Evolutionary conservation across 2,888 invertebrate species (phyloP).

Genomic region (Druceiella hillmani): DNA sequence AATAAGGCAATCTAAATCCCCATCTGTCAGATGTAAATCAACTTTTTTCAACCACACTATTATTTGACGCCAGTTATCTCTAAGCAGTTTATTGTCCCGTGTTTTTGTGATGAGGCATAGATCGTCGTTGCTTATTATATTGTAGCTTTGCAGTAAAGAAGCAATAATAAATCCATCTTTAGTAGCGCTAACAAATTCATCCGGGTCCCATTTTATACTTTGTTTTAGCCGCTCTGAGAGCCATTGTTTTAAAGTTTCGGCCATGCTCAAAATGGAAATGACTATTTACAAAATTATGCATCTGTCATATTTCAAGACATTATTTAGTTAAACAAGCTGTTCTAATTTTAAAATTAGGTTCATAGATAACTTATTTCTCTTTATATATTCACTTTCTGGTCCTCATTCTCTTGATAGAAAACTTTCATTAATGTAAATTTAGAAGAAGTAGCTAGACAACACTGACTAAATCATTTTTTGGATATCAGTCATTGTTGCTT

Average conservation of each 20-base stretch:
- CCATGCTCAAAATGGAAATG: slow-evolving; percentile 39
- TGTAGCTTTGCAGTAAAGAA: slow-evolving; percentile 51
- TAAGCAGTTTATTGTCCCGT: slow-evolving; percentile 36
- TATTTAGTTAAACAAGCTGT: too few relatives aligned
- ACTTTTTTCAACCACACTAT: slow-evolving; percentile 48
- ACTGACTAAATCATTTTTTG: too few relatives aligned
- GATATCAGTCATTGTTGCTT: too few relatives aligned
- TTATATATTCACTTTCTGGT: too few relatives aligned
- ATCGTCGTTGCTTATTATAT: slow-evolving; percentile 53
- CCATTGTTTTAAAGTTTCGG: slow-evolving; percentile 57
- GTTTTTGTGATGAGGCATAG: slow-evolving; percentile 41
- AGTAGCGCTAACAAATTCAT: slow-evolving; percentile 50
- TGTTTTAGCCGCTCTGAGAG: slow-evolving; percentile 50
- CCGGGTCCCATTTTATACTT: slow-evolving; percentile 48
- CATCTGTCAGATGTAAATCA: slow-evolving; percentile 39
- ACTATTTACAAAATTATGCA: too few relatives aligned
- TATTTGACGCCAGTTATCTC: slow-evolving; percentile 49
- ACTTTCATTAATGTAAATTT: too few relatives aligned
- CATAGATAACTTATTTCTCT: too few relatives aligned
- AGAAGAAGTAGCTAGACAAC: too few relatives aligned
- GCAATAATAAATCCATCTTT: slow-evolving; percentile 55
- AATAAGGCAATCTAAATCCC: slow-evolving; percentile 44
- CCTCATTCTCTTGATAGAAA: too few relatives aligned
- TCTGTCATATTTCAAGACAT: too few relatives aligned
- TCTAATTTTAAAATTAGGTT: too few relatives aligned